These are phyloP conservation scores for Charanyca ferruginea DNA, from an alignment of 2,888 invertebrate species.

Conservation along the genomic window DNA sequence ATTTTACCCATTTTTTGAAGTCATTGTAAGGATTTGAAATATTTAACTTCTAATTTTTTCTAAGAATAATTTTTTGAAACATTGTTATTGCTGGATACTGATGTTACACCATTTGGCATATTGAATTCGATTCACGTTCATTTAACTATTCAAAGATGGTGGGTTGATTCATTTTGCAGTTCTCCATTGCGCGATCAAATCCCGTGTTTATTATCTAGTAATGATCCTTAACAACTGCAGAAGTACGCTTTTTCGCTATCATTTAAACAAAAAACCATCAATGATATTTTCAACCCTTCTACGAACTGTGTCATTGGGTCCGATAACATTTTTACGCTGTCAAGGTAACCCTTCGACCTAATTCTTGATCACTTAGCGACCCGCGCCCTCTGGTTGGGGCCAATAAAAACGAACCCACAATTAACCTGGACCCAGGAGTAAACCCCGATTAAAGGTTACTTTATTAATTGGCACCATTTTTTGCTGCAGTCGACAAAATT, in stretches of 20 bases:
- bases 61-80: no score
- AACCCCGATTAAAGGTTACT: constrained; percentile 43
- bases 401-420: constrained; percentile 78
- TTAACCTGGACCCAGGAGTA: constrained; percentile 70
- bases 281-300: constrained; percentile 23
- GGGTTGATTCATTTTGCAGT: no score
- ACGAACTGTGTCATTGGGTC: constrained; percentile 33
- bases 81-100: no score
- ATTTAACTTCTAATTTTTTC: no score
- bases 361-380: constrained; percentile 65
- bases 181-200: constrained; percentile 12
- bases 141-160: no score
- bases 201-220: background rate
- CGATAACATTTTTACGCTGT: constrained; percentile 44
- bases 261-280: background rate
- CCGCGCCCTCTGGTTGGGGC: constrained; percentile 65
- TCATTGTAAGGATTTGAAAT: no score
- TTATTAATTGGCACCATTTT: constrained; percentile 43
- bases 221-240: background rate
- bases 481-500: background rate
- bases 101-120: no score
- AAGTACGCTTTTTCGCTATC: background rate
- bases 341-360: constrained; percentile 63
- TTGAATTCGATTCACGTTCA: no score
- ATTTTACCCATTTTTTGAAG: no score